A percentile compares a stretch with the other conserved stretches of the same genome.
These are phyloP conservation scores for Barypeithes pellucidus DNA, from an alignment of 2,888 invertebrate species.

Conservation along the genomic window DNA sequence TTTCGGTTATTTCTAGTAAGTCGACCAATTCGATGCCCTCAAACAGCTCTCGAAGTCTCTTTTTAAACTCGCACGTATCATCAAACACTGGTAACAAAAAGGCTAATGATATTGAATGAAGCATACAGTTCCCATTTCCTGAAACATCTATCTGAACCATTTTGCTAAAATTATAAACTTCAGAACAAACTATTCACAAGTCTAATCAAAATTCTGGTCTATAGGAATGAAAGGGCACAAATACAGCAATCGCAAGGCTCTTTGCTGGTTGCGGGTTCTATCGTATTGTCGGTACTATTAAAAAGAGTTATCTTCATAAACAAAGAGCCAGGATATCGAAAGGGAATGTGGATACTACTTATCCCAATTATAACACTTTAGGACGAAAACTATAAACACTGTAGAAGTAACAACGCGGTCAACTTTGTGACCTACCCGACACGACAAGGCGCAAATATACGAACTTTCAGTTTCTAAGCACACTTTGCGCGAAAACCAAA, in stretches of 20 bases:
- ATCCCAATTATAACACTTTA: not conserved
- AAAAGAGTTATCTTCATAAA: too few species aligned
- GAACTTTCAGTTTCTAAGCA: constrained; percentile 1
- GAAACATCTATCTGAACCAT: constrained; percentile 14
- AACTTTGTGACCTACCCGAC: not conserved
- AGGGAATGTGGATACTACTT: not conserved
- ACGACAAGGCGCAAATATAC: not conserved
- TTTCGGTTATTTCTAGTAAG: not conserved
- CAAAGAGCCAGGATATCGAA: too few species aligned
- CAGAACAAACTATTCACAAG: too few species aligned
- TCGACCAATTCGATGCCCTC: not conserved
- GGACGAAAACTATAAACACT: not conserved
- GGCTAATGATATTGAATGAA: constrained; percentile 16
- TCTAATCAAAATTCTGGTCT: too few species aligned
- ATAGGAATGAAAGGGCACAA: too few species aligned
- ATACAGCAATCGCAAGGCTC: too few species aligned
- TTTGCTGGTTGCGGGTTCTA: too few species aligned
- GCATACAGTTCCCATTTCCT: constrained; percentile 9
- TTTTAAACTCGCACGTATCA: not conserved
- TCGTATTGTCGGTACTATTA: too few species aligned
- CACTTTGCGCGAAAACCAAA: constrained; percentile 3
- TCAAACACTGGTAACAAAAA: not conserved
- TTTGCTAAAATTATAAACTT: not conserved
- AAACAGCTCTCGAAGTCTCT: constrained; percentile 1
- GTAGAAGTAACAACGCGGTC: not conserved